A percentile compares a stretch with the other conserved stretches of the same genome.
These are phyloP conservation scores for Amphilophus citrinellus DNA, from an alignment of 2,113 vertebrate genomes.

Conservation along the genomic window DNA sequence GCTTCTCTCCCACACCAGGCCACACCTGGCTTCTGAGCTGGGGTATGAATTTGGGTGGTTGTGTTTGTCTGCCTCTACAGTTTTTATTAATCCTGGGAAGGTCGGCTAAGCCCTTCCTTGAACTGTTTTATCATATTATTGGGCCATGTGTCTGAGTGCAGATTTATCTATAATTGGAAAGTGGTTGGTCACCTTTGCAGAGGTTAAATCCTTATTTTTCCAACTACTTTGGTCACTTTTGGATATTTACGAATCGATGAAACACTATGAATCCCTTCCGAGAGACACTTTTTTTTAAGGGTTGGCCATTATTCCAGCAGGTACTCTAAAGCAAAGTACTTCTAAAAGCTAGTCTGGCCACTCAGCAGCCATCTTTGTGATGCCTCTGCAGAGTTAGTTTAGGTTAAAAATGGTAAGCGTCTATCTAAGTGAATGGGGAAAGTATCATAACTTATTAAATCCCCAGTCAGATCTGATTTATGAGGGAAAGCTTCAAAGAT, in stretches of 20 bases:
- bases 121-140: not conserved
- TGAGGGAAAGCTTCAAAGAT: no score
- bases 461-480: not conserved
- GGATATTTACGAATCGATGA: not conserved
- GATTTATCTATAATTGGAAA: no score
- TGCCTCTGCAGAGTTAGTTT: not conserved
- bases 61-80: conserved; percentile 5
- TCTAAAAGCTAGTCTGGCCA: not conserved
- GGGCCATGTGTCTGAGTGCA: not conserved
- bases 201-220: not conserved
- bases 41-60: conserved; percentile 11
- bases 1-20: conserved; percentile 55
- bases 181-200: no score
- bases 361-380: not conserved
- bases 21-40: conserved; percentile 54
- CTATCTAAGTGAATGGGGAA: not conserved
- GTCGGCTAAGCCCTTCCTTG: not conserved
- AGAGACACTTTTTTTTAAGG: not conserved
- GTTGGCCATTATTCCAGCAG: not conserved
- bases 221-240: not conserved
- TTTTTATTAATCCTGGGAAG: conserved; percentile 19
- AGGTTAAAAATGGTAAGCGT: not conserved
- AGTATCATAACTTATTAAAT: no score
- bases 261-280: not conserved
- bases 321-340: not conserved